Evolutionary conservation across 2,113 vertebrate genomes (phyloP).

Genomic region (Camelus dromedarius): DNA sequence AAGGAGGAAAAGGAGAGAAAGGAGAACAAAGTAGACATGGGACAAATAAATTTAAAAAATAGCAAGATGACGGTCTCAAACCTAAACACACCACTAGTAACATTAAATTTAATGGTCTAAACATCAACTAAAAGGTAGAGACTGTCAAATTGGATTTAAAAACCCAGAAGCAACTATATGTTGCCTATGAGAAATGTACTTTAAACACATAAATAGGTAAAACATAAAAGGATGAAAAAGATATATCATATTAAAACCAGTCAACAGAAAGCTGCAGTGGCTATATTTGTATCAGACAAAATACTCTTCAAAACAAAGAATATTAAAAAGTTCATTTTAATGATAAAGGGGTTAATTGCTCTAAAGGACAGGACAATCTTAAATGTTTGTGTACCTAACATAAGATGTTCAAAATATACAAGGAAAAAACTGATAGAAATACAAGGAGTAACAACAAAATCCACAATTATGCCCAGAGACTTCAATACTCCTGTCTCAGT

Average conservation of each 20-base stretch:
- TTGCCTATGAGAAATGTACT: no score
- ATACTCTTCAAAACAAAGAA: background rate
- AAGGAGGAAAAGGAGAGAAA: background rate
- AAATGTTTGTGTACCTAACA: no score
- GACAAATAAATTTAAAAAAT: background rate
- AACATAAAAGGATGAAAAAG: background rate
- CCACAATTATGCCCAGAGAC: no score
- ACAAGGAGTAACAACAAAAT: no score
- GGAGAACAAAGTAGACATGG: background rate
- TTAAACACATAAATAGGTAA: background rate
- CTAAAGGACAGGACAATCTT: background rate
- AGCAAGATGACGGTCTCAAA: background rate
- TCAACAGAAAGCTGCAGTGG: background rate
- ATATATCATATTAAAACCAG: background rate
- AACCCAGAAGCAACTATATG: background rate
- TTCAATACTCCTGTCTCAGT: background rate
- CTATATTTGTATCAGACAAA: background rate
- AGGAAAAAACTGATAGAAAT: no score
- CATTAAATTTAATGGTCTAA: background rate
- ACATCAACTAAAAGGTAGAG: background rate
- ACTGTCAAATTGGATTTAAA: background rate
- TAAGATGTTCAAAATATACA: no score
- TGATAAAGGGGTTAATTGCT: background rate
- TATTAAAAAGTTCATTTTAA: background rate
- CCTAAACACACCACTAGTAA: background rate